These are phyloP conservation scores for Fragariocoptes setiger DNA, from an alignment of 1,140 invertebrate species.

Conservation along the genomic window DNA sequence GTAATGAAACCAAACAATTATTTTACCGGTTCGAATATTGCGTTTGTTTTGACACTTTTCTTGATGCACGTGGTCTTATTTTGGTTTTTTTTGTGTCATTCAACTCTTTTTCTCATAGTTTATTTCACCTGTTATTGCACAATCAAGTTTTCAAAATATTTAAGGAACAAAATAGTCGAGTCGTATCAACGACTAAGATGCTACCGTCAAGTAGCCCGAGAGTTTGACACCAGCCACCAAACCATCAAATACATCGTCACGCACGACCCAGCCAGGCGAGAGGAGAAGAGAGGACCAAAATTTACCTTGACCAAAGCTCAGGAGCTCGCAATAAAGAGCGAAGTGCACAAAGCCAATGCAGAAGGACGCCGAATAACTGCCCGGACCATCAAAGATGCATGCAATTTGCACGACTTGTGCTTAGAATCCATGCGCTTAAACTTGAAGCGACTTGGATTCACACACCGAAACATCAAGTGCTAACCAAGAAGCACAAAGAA, in stretches of 20 bases:
- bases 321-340: background rate
- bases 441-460: background rate
- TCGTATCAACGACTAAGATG: background rate
- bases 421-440: background rate
- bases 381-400: background rate
- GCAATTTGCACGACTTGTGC: background rate
- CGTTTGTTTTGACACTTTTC: too few relatives aligned
- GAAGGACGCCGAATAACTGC: background rate
- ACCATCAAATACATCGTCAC: background rate
- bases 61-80: too few relatives aligned
- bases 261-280: background rate
- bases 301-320: background rate
- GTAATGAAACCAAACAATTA: too few relatives aligned
- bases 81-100: too few relatives aligned
- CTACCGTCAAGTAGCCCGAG: background rate
- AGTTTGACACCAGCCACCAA: background rate
- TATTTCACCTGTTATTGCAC: too few relatives aligned
- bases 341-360: background rate
- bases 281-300: background rate
- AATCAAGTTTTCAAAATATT: background rate
- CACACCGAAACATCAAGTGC: background rate
- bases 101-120: too few relatives aligned
- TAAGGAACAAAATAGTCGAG: background rate
- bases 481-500: background rate
- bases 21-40: too few relatives aligned